Evolutionary conservation across 2,888 invertebrate species (phyloP).

Genomic region (Noctua janthina): DNA sequence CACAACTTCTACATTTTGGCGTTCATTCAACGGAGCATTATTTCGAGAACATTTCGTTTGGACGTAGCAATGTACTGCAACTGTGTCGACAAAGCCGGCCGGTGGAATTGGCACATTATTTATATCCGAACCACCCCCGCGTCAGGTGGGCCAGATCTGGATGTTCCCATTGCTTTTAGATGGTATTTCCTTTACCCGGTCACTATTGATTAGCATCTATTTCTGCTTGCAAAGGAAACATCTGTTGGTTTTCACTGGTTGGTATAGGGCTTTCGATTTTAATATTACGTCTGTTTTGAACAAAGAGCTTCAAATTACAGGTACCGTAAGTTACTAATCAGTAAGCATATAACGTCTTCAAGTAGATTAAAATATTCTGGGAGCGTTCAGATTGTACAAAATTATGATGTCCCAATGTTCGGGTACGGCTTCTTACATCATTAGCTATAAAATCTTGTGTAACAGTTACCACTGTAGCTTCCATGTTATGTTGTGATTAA

Average conservation of each 20-base stretch:
- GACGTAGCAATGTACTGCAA: slow-evolving; percentile 77
- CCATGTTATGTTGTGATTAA: slow-evolving; percentile 28
- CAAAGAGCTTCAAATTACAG: neutral
- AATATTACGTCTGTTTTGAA: slow-evolving; percentile 10
- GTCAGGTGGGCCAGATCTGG: slow-evolving; percentile 73
- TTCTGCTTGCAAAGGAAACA: slow-evolving; percentile 53
- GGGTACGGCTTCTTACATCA: slow-evolving; percentile 42
- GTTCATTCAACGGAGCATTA: slow-evolving; percentile 62
- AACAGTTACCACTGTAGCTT: slow-evolving; percentile 16
- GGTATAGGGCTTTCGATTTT: slow-evolving; percentile 39
- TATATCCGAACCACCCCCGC: slow-evolving; percentile 78
- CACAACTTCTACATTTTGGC: slow-evolving; percentile 57
- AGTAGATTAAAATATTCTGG: slow-evolving; percentile 60
- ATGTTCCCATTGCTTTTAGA: slow-evolving; percentile 69
- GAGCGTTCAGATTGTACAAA: slow-evolving; percentile 38
- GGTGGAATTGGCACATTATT: slow-evolving; percentile 82
- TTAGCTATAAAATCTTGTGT: slow-evolving; percentile 31
- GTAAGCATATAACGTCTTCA: slow-evolving; percentile 48
- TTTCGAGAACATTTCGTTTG: slow-evolving; percentile 66
- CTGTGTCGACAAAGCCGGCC: slow-evolving; percentile 78
- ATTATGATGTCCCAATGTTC: slow-evolving; percentile 47
- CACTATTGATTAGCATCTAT: slow-evolving; percentile 66
- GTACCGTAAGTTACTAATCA: slow-evolving; percentile 33
- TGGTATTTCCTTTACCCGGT: slow-evolving; percentile 65
- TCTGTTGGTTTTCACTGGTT: slow-evolving; percentile 43